These are phyloP conservation scores for Eupithecia insigniata DNA, from an alignment of 2,888 invertebrate genomes.

Conservation along the genomic window DNA sequence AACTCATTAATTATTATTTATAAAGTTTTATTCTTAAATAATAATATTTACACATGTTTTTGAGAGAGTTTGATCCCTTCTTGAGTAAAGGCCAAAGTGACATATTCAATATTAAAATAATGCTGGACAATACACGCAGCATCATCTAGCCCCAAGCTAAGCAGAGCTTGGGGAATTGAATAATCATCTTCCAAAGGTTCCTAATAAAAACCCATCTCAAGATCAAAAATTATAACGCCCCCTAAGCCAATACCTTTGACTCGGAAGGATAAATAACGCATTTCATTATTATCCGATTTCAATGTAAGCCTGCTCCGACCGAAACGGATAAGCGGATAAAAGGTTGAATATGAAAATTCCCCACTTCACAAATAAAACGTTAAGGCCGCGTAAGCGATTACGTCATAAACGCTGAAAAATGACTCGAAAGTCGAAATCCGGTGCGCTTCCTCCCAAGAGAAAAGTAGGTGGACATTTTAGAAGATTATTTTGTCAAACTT, in stretches of 20 bases:
- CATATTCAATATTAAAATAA: too few species aligned
- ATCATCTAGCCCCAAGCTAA: too few species aligned
- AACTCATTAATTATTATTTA: too few species aligned
- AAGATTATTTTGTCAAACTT: not conserved
- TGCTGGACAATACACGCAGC: too few species aligned
- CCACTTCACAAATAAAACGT: conserved; percentile 74
- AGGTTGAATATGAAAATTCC: conserved; percentile 72
- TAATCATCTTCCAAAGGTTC: not conserved
- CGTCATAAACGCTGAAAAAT: conserved; percentile 78
- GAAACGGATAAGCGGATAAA: conserved; percentile 61
- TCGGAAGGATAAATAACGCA: conserved; percentile 36
- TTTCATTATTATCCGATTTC: conserved; percentile 38
- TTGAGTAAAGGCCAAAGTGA: too few species aligned
- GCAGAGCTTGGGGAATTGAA: too few species aligned
- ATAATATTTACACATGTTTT: too few species aligned
- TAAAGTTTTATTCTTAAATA: too few species aligned
- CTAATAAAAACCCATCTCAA: not conserved
- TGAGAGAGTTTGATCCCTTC: too few species aligned
- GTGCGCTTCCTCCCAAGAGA: not conserved
- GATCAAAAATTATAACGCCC: conserved; percentile 1
- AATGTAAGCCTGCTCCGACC: conserved; percentile 35
- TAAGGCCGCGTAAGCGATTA: conserved; percentile 78
- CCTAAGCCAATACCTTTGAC: conserved; percentile 9
- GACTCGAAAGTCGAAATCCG: conserved; percentile 68
- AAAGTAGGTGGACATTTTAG: not conserved